Evolutionary conservation across 2,797 vertebrate species (phyloP), one percentile per base, ranked within the genome.

Genomic region (Pseudochirops corinnae): DNA sequence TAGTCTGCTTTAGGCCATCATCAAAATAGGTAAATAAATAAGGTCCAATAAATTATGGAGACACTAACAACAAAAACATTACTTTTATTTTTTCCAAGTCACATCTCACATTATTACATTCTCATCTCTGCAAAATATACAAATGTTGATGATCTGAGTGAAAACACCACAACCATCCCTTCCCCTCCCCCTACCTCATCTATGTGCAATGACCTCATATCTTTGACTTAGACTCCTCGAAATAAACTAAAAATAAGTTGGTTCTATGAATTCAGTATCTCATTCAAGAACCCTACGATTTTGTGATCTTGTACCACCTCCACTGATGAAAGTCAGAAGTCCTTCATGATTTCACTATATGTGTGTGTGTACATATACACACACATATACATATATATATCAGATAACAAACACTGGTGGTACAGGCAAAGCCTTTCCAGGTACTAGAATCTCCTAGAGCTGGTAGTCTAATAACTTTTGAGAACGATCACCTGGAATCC

Each of bases 141-240:
- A 93, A 91, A 95, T 94, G 60, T 92, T 91, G 13, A 52, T 87
- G 31, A 90, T 39, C 53, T 33, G 9, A 93, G 4, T 55, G 93
- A 92, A 46, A 82, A 46, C n/a, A 82, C 3, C 16, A 46, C 18
- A 33, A 18, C n/a, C 67, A 67, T 16, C 60, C 60, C 12, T 33
- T n/a, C 31, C 12, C 16, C 5, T 74, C 14, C 14, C n/a, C 16
- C 29, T 39, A n/a, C 16, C n/a, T 33, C 16, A 39, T 18, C 5
- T n/a, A 10, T 82, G 67, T 39, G 67, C n/a, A 82, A 82, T 82
- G 96, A 95, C 97, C 97, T 98, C 98, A 97, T 96, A 97, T 97
- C 93, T 93, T 91, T 97, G 96, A 97, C 97, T 97, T 94, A 97
- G 96, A 92, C 0, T 97, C 98, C 98, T 98, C 98, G 98, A 98